These are phyloP conservation scores for Callionymus lyra DNA, from an alignment of 2,113 vertebrate genomes.

Conservation along the genomic window DNA sequence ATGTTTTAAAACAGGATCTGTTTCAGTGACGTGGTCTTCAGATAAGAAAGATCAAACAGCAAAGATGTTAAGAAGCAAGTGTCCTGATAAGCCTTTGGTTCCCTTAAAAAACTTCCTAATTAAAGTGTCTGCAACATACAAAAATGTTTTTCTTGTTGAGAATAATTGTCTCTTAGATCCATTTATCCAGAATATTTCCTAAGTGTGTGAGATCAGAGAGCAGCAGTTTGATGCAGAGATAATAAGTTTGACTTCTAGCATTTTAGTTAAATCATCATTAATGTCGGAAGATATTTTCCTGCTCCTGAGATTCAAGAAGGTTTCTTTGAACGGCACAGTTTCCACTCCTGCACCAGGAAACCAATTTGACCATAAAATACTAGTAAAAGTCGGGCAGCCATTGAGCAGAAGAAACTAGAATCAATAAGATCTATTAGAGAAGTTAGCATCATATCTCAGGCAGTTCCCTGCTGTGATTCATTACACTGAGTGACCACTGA, in stretches of 20 bases:
- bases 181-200: not conserved
- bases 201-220: constrained; percentile 9
- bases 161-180: not conserved
- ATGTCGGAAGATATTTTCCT: constrained; percentile 29
- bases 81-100: too few relatives aligned
- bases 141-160: not conserved
- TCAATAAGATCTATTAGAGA: constrained; percentile 39
- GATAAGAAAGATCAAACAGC: too few relatives aligned
- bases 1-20: too few relatives aligned
- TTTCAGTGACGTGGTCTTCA: too few relatives aligned
- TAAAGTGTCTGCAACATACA: too few relatives aligned
- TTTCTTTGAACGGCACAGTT: too few relatives aligned
- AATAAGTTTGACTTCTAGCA: constrained; percentile 8
- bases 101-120: too few relatives aligned
- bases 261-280: constrained; percentile 29
- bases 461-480: constrained; percentile 24
- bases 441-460: constrained; percentile 41
- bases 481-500: constrained; percentile 17
- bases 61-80: too few relatives aligned
- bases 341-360: too few relatives aligned
- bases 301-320: constrained; percentile 15
- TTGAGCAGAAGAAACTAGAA: too few relatives aligned
- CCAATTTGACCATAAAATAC: too few relatives aligned
- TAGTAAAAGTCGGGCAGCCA: too few relatives aligned
- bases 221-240: constrained; percentile 5